A percentile compares a stretch with the other conserved stretches of the same genome.
Conservation (phyloP, 2,888 invertebrate genomes). For the Nasonia oneida region DNA sequence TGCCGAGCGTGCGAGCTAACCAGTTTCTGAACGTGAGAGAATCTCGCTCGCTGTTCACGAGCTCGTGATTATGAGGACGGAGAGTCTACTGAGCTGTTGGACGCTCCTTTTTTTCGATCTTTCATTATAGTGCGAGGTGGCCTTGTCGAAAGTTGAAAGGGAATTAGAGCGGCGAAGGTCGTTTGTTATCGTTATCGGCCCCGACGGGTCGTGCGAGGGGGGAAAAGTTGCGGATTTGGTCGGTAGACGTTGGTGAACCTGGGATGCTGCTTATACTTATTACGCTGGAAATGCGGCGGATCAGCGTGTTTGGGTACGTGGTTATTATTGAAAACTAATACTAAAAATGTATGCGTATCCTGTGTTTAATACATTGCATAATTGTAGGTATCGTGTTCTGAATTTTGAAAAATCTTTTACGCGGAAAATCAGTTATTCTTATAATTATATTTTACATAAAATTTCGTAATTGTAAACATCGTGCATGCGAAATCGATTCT, state of each 20-base stretch:
- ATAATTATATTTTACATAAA: too few species aligned
- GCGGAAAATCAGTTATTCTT: too few species aligned
- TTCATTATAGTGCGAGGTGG: not conserved
- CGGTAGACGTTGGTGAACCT: not conserved
- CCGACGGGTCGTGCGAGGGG: not conserved
- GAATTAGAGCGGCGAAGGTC: not conserved
- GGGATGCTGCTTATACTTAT: not conserved
- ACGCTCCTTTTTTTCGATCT: not conserved
- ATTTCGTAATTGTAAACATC: too few species aligned
- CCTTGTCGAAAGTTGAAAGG: conserved; percentile 9
- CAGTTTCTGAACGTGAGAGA: conserved; percentile 1
- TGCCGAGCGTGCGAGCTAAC: not conserved
- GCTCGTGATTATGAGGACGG: conserved; percentile 8
- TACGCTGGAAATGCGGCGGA: too few species aligned
- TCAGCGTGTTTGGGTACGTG: too few species aligned
- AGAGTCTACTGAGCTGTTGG: not conserved
- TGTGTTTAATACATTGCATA: too few species aligned
- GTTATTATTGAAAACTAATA: too few species aligned
- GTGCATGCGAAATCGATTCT: too few species aligned
- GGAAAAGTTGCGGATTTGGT: not conserved
- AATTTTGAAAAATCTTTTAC: too few species aligned
- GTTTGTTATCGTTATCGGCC: conserved; percentile 13
- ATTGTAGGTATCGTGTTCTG: too few species aligned
- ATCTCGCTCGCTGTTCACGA: not conserved
- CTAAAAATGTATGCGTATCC: too few species aligned